Evolutionary conservation across 1,140 invertebrate species (phyloP), one percentile per base, ranked within the genome.

Genomic region (Drosophila subpulchrella): DNA sequence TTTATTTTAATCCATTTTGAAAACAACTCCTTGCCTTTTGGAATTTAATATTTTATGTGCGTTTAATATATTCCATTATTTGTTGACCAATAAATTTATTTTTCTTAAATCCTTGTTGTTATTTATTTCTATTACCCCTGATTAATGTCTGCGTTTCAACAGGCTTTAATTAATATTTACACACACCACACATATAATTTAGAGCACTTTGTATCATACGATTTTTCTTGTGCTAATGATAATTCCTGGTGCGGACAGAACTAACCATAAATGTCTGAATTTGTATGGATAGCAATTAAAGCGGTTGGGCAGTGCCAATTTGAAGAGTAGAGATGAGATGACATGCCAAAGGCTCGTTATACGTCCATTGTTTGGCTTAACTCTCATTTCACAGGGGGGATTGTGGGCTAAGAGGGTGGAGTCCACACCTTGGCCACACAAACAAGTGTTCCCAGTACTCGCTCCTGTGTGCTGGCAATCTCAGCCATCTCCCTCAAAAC

Each of bases 341-440:
- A 58, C 81, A 80, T 88, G 83, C 75, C 76, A 63, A 56, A n/a
- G 41, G 63, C 83, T 88, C 83, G 84, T 88, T 88, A 88, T 73
- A 42, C 36, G 47, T 59, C 60, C 42, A 85, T 85, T 85, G 77
- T 80, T 60, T 54, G 42, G 41, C 73, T 55, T 53, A 48, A 46
- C 55, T 41, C 15, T 44, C 54, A 15, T 59, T 51, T 32, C 62
- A 58, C 39, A 34, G 27, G 3, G 42, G 27, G n/a, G 34, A 12
- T 24, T 11, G 13, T 13, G 46, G 20, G 24, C 20, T 20, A 13
- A 42, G 17, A 41, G 48, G 59, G 38, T 75, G 32, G 32, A 46
- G 12, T 44, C 59, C 56, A 48, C 70, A 65, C 53, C 59, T 57
- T 65, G 27, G 60, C 38, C 44, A 58, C 15, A 71, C 59, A 57